These are phyloP conservation scores for Bombus superbus DNA, from an alignment of 1,140 invertebrate genomes.

Conservation along the genomic window DNA sequence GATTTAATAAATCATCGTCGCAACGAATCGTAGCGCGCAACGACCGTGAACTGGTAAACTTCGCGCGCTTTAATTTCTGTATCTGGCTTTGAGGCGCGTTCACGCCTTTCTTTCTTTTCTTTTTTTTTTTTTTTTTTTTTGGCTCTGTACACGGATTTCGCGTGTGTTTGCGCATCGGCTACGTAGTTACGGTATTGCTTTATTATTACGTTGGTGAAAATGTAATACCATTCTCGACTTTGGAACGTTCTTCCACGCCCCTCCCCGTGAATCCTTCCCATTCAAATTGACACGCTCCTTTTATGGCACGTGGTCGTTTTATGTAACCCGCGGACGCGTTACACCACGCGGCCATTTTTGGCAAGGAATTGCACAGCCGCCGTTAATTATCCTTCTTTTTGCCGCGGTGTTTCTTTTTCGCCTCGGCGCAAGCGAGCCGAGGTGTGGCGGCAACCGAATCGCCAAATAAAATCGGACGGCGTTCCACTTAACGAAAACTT, in stretches of 20 bases:
- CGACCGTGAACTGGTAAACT: conserved; percentile 12
- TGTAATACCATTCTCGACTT: background rate
- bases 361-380: conserved; percentile 38
- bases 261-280: conserved; percentile 14
- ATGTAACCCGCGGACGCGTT: conserved; percentile 47
- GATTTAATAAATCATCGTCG: conserved; percentile 15
- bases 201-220: conserved; percentile 18
- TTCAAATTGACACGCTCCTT: conserved; percentile 49
- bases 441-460: conserved; percentile 24
- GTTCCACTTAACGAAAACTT: conserved; percentile 13
- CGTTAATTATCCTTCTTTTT: conserved; percentile 53
- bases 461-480: background rate
- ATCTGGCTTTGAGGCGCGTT: background rate
- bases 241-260: no score
- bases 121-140: no score
- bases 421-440: conserved; percentile 7
- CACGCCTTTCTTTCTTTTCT: background rate
- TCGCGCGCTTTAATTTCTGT: background rate
- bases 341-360: conserved; percentile 50
- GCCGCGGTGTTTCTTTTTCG: background rate
- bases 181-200: background rate
- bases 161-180: background rate
- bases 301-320: conserved; percentile 34
- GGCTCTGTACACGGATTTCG: background rate
- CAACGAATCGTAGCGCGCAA: background rate